These are phyloP conservation scores for Troides aeacus DNA, from an alignment of 2,888 invertebrate genomes.

Conservation along the genomic window DNA sequence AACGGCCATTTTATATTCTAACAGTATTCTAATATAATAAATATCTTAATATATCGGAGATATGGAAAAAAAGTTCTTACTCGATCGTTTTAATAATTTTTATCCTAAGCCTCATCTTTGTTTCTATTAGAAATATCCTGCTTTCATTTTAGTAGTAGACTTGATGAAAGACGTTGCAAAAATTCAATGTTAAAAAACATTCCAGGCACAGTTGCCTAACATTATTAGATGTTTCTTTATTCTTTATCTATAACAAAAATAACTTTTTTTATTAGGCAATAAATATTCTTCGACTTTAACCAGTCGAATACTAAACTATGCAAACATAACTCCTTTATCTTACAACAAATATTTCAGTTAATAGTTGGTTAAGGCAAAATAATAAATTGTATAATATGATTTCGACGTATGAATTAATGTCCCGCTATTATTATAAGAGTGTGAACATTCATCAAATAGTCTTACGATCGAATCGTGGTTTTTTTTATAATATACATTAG, in stretches of 20 bases:
- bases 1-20: too few species aligned
- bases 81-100: too few species aligned
- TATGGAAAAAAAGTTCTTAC: too few species aligned
- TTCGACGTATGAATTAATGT: background rate
- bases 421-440: background rate
- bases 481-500: too few species aligned
- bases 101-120: too few species aligned
- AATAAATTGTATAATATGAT: background rate
- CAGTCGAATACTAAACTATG: slow-evolving; percentile 23
- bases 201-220: background rate
- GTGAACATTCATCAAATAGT: background rate
- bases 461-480: background rate
- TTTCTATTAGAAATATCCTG: background rate
- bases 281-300: slow-evolving; percentile 11
- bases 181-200: background rate
- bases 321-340: slow-evolving; percentile 12
- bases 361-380: background rate
- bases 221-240: background rate
- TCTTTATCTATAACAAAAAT: slow-evolving; percentile 7
- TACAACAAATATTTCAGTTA: slow-evolving; percentile 4
- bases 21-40: too few species aligned
- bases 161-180: background rate
- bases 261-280: slow-evolving; percentile 19
- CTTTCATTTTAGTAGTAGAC: too few species aligned
- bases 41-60: too few species aligned